These are phyloP conservation scores for Masticophis lateralis DNA, from an alignment of 2,797 vertebrate genomes.

Conservation along the genomic window DNA sequence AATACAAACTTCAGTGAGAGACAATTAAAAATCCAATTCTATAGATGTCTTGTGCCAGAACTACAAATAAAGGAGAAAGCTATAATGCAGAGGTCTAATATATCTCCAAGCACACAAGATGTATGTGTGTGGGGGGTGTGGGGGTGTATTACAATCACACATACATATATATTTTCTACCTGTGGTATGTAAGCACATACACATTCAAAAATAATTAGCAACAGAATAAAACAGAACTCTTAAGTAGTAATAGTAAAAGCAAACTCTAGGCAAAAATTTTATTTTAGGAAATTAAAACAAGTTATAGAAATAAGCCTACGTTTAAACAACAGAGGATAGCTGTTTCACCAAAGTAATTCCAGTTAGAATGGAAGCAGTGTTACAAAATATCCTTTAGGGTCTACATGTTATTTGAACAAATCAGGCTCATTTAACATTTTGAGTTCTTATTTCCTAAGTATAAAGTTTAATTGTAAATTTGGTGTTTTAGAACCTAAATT, in stretches of 20 bases:
- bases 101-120: neutral
- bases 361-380: conserved; percentile 30
- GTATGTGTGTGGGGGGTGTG: neutral
- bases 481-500: neutral
- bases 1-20: neutral
- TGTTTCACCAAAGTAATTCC: conserved; percentile 21
- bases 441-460: conserved; percentile 28
- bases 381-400: conserved; percentile 41
- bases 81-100: neutral
- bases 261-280: neutral
- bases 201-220: neutral
- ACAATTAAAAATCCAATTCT: neutral
- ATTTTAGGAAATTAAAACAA: conserved; percentile 27
- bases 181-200: neutral
- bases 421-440: conserved; percentile 47
- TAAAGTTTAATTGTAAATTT: neutral
- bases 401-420: conserved; percentile 50
- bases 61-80: conserved; percentile 12
- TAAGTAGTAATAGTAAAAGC: neutral
- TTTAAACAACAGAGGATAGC: conserved; percentile 12
- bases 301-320: neutral
- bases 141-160: neutral
- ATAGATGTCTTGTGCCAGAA: neutral
- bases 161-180: neutral
- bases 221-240: conserved; percentile 9